phyloP scores from a whole-genome alignment of 2,888 invertebrate species.

The Cerastoderma edule region DNA sequence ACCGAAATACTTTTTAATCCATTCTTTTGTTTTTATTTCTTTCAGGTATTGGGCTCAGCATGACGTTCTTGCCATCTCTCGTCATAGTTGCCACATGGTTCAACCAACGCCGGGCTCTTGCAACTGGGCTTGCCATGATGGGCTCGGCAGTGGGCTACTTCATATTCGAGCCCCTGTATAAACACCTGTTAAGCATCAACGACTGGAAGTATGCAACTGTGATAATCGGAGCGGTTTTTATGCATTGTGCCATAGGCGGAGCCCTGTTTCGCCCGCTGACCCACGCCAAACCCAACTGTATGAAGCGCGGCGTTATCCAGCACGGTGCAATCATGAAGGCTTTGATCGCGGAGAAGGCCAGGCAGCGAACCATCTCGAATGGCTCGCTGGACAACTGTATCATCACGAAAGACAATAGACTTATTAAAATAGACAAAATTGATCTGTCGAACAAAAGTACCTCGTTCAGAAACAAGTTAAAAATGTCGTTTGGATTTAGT shows the following conservation, averaged over 20 bases:
- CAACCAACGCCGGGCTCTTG: conserved; percentile 96
- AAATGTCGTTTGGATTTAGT: conserved; percentile 76
- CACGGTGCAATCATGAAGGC: conserved; percentile 82
- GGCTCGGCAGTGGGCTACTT: conserved; percentile 97
- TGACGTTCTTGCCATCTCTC: conserved; percentile 97
- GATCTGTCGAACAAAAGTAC: conserved; percentile 72
- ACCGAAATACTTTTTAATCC: too few species aligned
- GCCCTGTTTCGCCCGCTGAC: conserved; percentile 93
- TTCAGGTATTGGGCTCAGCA: conserved; percentile 91
- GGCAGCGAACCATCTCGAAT: conserved; percentile 82
- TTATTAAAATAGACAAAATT: conserved; percentile 78
- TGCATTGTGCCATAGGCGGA: conserved; percentile 92
- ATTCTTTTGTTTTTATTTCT: conserved; percentile 21
- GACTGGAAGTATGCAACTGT: conserved; percentile 91
- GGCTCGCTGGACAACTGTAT: conserved; percentile 82
- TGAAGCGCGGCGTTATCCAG: conserved; percentile 72
- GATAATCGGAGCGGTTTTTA: conserved; percentile 91
- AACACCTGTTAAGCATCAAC: conserved; percentile 67
- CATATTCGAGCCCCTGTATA: conserved; percentile 90
- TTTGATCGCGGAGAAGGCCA: conserved; percentile 81
- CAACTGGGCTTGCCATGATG: conserved; percentile 97
- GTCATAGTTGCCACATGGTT: conserved; percentile 98
- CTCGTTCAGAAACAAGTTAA: conserved; percentile 73
- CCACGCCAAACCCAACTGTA: conserved; percentile 65
- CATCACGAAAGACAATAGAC: conserved; percentile 81